Percentiles rank a stretch among this genome's conserved stretches.
phyloP scores from a whole-genome alignment of 2,888 invertebrate species.

The Lasius fuliginosus region DNA sequence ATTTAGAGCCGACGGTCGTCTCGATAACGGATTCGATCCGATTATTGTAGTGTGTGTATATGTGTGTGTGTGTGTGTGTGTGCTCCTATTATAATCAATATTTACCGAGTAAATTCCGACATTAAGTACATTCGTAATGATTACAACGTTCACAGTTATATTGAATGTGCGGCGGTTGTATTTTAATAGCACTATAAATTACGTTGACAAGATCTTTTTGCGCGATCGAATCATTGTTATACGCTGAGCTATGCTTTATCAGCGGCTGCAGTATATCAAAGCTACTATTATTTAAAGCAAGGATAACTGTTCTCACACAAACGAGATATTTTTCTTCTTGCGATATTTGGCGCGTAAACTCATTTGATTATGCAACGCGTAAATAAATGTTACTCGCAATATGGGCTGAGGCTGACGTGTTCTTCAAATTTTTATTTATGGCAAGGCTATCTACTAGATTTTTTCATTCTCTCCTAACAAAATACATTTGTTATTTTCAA shows the following conservation, averaged over 20 bases:
- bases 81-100: conserved; percentile 62
- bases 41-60: conserved; percentile 37
- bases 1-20: conserved; percentile 70
- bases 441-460: neutral
- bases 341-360: neutral
- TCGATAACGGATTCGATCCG: conserved; percentile 67
- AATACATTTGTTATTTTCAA: neutral
- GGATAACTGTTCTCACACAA: conserved; percentile 26
- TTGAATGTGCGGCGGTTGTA: neutral
- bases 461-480: neutral
- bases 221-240: conserved; percentile 32
- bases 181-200: conserved; percentile 18
- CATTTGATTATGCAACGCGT: neutral
- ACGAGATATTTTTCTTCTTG: conserved; percentile 7
- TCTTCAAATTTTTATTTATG: neutral
- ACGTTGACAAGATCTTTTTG: conserved; percentile 30
- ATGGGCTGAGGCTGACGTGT: neutral
- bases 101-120: conserved; percentile 55
- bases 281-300: conserved; percentile 17
- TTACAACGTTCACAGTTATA: conserved; percentile 16
- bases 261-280: conserved; percentile 11
- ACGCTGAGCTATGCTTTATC: neutral
- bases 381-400: neutral
- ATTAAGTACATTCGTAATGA: conserved; percentile 41
- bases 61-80: conserved; percentile 22